Conservation (phyloP, 2,888 invertebrate genomes). For the Diaperis boleti region DNA sequence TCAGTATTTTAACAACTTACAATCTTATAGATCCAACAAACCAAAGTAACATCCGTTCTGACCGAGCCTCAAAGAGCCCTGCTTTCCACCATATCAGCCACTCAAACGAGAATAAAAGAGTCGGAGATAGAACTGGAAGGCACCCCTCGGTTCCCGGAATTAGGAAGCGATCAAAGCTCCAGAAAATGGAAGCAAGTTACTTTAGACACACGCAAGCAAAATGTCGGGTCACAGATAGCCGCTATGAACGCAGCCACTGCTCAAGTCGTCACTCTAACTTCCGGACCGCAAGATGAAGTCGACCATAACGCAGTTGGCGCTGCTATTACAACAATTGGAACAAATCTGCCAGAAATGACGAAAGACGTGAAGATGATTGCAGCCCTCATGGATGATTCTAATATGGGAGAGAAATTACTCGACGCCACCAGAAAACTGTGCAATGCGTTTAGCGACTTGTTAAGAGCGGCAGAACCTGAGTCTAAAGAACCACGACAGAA, state of each 20-base stretch:
- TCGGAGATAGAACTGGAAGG: slow-evolving; percentile 79
- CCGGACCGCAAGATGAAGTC: slow-evolving; percentile 85
- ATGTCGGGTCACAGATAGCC: slow-evolving; percentile 95
- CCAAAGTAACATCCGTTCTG: slow-evolving; percentile 86
- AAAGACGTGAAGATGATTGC: slow-evolving; percentile 95
- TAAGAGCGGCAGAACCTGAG: slow-evolving; percentile 96
- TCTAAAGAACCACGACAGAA: slow-evolving; percentile 92
- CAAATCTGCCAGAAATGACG: slow-evolving; percentile 96
- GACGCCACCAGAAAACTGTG: slow-evolving; percentile 94
- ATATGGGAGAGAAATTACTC: slow-evolving; percentile 85
- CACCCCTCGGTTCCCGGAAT: slow-evolving; percentile 75
- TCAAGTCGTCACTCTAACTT: slow-evolving; percentile 71
- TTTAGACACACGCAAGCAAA: slow-evolving; percentile 95
- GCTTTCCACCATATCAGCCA: slow-evolving; percentile 89
- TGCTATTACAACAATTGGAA: slow-evolving; percentile 97
- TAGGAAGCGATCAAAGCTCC: slow-evolving; percentile 87
- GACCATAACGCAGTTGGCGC: slow-evolving; percentile 97
- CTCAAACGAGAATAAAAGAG: slow-evolving; percentile 87
- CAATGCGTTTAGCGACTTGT: slow-evolving; percentile 92
- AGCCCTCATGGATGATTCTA: slow-evolving; percentile 90
- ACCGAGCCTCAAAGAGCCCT: slow-evolving; percentile 95
- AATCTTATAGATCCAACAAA: slow-evolving; percentile 77
- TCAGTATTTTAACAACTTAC: not conserved
- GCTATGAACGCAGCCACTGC: slow-evolving; percentile 99
- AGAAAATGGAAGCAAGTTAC: slow-evolving; percentile 95